phyloP scores from a whole-genome alignment of 2,888 invertebrate genomes.

The Halictus ligatus region DNA sequence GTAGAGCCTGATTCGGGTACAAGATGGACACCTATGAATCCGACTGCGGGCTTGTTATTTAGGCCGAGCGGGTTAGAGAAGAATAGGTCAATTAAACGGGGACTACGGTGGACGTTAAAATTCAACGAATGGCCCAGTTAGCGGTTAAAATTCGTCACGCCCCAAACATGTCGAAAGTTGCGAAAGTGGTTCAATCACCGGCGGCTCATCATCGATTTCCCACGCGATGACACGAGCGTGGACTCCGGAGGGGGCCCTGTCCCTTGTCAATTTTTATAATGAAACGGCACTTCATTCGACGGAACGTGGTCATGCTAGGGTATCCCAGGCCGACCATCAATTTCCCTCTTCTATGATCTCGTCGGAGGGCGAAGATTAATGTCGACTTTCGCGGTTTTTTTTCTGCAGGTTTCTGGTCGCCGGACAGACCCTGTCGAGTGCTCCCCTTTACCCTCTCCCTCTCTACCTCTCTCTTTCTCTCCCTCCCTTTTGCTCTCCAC shows the following conservation, averaged over 20 bases:
- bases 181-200: not conserved
- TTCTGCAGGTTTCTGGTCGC: slow-evolving; percentile 25
- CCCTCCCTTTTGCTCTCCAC: slow-evolving; percentile 23
- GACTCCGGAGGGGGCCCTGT: slow-evolving; percentile 18
- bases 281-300: slow-evolving; percentile 56
- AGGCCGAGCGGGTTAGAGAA: not conserved
- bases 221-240: slow-evolving; percentile 32
- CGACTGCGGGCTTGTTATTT: not conserved
- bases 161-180: not conserved
- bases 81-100: not conserved
- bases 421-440: slow-evolving; percentile 25
- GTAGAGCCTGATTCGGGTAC: too few relatives aligned
- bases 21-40: too few relatives aligned
- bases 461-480: slow-evolving; percentile 43
- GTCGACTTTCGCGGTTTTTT: slow-evolving; percentile 65
- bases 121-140: not conserved
- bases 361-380: slow-evolving; percentile 66
- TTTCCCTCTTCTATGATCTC: slow-evolving; percentile 68
- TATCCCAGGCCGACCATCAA: slow-evolving; percentile 67
- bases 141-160: not conserved
- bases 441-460: slow-evolving; percentile 45
- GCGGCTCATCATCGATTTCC: slow-evolving; percentile 71
- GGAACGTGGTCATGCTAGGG: slow-evolving; percentile 47
- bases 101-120: not conserved
- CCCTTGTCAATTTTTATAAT: slow-evolving; percentile 74